Percentiles rank a stretch among this genome's conserved stretches.
Evolutionary conservation across 30 jellyfish, hydroid and myxozoan species (phyloP).

Genomic region (Rhopilema esculentum): DNA sequence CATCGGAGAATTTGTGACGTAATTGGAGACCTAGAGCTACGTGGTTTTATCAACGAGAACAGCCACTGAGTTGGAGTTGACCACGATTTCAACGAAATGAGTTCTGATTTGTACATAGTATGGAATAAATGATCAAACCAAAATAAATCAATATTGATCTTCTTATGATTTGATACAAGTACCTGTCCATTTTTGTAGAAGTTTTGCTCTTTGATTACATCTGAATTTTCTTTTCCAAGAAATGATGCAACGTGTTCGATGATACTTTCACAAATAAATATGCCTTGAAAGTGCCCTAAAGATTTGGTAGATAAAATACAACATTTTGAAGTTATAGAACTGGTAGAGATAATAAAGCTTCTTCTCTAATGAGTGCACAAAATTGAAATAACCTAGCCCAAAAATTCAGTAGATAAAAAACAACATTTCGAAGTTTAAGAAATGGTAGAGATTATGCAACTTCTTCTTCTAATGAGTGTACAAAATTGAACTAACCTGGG

Average conservation of each 20-base stretch:
- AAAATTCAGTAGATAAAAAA: background rate
- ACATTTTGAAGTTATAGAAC: background rate
- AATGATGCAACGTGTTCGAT: slow-evolving; percentile 59
- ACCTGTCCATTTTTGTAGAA: slow-evolving; percentile 68
- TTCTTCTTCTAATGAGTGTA: too few relatives aligned
- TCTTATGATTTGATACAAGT: too few relatives aligned
- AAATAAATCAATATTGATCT: too few relatives aligned
- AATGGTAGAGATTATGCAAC: background rate
- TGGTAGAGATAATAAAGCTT: background rate
- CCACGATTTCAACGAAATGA: too few relatives aligned
- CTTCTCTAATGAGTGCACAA: too few relatives aligned
- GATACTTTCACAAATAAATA: slow-evolving; percentile 18
- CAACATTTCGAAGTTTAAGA: background rate
- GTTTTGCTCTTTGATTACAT: slow-evolving; percentile 50
- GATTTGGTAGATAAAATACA: background rate
- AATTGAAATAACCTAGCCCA: too few relatives aligned
- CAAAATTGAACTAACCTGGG: slow-evolving; percentile 28
- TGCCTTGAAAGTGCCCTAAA: slow-evolving; percentile 7
- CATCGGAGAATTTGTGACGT: too few relatives aligned
- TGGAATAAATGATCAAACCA: too few relatives aligned
- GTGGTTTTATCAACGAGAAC: too few relatives aligned
- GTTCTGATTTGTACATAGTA: too few relatives aligned
- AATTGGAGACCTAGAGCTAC: too few relatives aligned
- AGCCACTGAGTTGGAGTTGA: too few relatives aligned
- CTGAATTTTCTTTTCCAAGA: slow-evolving; percentile 37